Conservation (phyloP, 2,797 vertebrate species). For the Chromobotia macracanthus region DNA sequence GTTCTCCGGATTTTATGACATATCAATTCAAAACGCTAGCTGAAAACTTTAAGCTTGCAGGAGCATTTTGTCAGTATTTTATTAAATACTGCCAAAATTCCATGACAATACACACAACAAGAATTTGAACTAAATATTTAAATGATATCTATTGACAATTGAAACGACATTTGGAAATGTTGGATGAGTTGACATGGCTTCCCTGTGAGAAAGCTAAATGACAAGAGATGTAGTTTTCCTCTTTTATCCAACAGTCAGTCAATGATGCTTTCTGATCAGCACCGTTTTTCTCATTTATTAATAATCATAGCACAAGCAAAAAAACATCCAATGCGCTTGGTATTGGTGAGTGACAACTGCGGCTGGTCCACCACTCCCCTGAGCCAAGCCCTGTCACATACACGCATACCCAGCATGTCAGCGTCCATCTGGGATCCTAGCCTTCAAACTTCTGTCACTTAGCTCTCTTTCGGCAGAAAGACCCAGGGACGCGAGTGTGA, state of each 20-base stretch:
- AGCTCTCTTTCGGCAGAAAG: slow-evolving; percentile 78
- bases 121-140: neutral
- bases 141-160: neutral
- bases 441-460: slow-evolving; percentile 78
- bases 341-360: slow-evolving; percentile 78
- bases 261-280: slow-evolving; percentile 35
- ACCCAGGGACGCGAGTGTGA: slow-evolving; percentile 79
- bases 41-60: slow-evolving; percentile 7
- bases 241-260: slow-evolving; percentile 33
- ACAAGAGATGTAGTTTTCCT: neutral
- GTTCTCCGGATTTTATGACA: slow-evolving; percentile 61
- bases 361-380: slow-evolving; percentile 70
- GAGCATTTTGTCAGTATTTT: neutral
- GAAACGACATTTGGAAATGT: neutral
- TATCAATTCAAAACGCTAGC: slow-evolving; percentile 36
- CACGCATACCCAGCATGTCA: slow-evolving; percentile 73
- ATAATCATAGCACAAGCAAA: slow-evolving; percentile 55
- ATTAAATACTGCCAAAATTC: neutral
- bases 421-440: slow-evolving; percentile 79
- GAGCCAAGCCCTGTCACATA: slow-evolving; percentile 75
- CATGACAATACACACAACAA: neutral
- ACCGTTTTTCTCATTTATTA: slow-evolving; percentile 56
- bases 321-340: slow-evolving; percentile 66
- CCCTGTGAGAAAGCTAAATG: neutral
- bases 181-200: neutral